Percentiles rank a stretch among this genome's conserved stretches.
These are phyloP conservation scores for Monochamus saltuarius DNA, from an alignment of 1,140 invertebrate species.

Conservation along the genomic window DNA sequence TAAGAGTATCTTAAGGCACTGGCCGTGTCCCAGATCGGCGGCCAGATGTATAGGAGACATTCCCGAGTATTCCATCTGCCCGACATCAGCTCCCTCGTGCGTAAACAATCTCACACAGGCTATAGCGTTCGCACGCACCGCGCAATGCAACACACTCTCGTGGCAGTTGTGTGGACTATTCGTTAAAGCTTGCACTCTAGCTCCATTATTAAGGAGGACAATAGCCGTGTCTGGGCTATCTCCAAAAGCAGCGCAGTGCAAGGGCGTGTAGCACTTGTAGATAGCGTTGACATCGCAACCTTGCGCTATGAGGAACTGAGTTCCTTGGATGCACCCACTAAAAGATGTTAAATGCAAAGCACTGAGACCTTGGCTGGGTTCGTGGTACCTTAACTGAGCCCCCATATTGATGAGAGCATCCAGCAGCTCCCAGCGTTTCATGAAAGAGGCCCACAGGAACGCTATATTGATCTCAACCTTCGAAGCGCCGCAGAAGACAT, in stretches of 20 bases:
- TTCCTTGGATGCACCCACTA: conserved; percentile 70
- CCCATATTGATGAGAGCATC: conserved; percentile 61
- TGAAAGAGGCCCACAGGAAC: conserved; percentile 69
- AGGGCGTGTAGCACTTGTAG: conserved; percentile 68
- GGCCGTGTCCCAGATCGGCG: conserved; percentile 70
- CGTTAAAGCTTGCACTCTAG: conserved; percentile 57
- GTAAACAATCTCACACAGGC: conserved; percentile 73
- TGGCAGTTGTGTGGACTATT: conserved; percentile 63
- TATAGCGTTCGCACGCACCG: conserved; percentile 71
- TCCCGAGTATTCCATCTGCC: conserved; percentile 68
- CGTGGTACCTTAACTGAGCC: conserved; percentile 67
- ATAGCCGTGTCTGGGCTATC: conserved; percentile 72
- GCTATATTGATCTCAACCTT: conserved; percentile 67
- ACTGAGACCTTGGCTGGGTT: conserved; percentile 66
- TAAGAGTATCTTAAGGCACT: conserved; percentile 69
- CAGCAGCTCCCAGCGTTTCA: conserved; percentile 66
- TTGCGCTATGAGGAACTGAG: conserved; percentile 66
- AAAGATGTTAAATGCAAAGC: conserved; percentile 76
- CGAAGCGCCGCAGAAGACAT: conserved; percentile 56
- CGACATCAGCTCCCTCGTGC: conserved; percentile 67
- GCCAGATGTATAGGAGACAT: conserved; percentile 75
- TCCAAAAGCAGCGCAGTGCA: conserved; percentile 80
- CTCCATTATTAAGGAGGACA: conserved; percentile 67
- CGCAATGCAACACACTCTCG: conserved; percentile 75
- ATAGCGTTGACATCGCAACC: conserved; percentile 68